Evolutionary conservation across 2,888 invertebrate genomes (phyloP), one percentile per base, ranked within the genome.

Genomic region (Helleia helle): DNA sequence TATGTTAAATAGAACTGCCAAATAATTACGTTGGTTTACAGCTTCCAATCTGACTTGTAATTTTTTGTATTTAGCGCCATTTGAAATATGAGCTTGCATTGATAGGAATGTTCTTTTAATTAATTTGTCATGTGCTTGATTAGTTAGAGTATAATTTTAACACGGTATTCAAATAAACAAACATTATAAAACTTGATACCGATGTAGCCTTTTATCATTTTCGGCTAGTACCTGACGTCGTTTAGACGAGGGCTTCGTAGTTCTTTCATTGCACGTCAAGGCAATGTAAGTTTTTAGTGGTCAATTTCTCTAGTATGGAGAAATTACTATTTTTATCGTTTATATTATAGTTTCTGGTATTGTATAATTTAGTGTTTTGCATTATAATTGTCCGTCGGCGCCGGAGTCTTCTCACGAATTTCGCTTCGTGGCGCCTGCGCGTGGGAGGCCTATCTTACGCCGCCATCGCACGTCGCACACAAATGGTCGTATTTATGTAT

Each of bases 391-490:
- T 61, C 56, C 59, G 62, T 43, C 55, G 61, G 75, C 75, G 80
- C 72, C 71, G 59, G 65, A 66, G 63, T 70, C 70, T 76, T 80
- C 83, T 84, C 81, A 84, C 80, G 83, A 83, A 81, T 77, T 79
- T 79, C 67, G 79, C 81, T 71, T 68, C 66, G 72, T 67, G 71
- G 77, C 76, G 76, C 70, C 66, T 62, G 55, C 57, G 71, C 72
- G 83, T 84, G 75, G 83, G 83, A 73, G 77, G 65, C 71, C 72
- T 76, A 80, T 80, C 80, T 62, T 63, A 59, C 55, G 67, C 71
- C 70, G 74, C 68, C 76, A 79, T 79, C 79, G 61, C 73, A 67
- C 71, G 71, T 71, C 55, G 58, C 50, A 56, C 51, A 57, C 65
- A 56, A 52, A 51, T 49, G 52, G 66, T 54, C 49, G 56, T 54